Base-by-base conservation (phyloP, 1,140 invertebrate species). In the Euglossa dilemma region DNA sequence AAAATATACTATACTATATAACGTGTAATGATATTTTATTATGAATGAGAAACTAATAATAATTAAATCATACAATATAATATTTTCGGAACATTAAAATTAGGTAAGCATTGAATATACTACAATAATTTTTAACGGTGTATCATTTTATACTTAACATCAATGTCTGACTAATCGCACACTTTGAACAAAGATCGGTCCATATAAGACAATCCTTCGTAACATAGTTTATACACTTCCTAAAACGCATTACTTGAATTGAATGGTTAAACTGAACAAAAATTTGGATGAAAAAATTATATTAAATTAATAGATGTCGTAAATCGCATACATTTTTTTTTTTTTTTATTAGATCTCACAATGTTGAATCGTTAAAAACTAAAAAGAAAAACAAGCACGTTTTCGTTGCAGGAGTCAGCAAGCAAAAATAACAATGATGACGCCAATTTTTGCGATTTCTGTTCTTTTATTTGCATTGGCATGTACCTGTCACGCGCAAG, bases 341-440 rank as follows among this genome's bases (percentile, higher is more conserved):
- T 52, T 7, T 71, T 71, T 50, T 52, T 23, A n/a, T 54, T 3
- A 14, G 0, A 8, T 9, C 43, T 47, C 25, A 47, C 16, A 16
- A 56, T 16, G 3, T 56, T 72, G 0, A 36, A 28, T 28, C 12
- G 16, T n/a, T 14, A 43, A 6, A n/a, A 20, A 45, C 57, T 52
- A 28, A 69, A 45, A n/a, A 23, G 6, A 61, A 23, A 18, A 43
- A 18, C 18, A 43, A 2, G 25, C 52, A 20, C 0, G 14, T 87
- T 83, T 59, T 72, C 4, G 47, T 79, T 45, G 0, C 43, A 87
- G 76, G 66, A 45, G 3, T 84, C 43, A 50, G 59, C 66, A 28
- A 72, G 12, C 16, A 25, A 57, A 67, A 84, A 59, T 69, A 74
- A 47, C 45, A 80, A 74, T 45, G 25, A 88, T 80, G 86, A 69